Evolutionary conservation across 2,797 vertebrate genomes (phyloP), one percentile per base, ranked within the genome.

Genomic region (Hafferia zeledoni): DNA sequence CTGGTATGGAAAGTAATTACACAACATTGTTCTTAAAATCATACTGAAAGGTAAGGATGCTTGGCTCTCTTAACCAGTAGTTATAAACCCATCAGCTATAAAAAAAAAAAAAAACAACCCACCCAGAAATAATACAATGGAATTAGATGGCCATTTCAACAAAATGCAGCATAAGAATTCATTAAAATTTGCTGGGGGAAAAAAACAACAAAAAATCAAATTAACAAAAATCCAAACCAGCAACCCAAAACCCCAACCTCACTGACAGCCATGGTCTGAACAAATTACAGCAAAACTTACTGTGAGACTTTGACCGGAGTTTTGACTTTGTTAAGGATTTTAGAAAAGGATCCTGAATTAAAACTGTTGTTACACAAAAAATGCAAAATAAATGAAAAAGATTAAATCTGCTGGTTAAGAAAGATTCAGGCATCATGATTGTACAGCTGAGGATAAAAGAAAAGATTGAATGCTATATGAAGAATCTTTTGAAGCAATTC

Each of bases 381-480:
- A 55, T 9, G 28, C 31, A 77, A 84, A 92, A 53, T 24, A 81
- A 77, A 65, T 16, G 31, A 85, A 82, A 94, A 83, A 84, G 79
- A 94, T 93, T 81, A 97, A 83, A 65, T 72, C 87, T 94, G 88
- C 96, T 97, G 96, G 91, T 96, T 96, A 93, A 94, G 79, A 65
- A 95, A 93, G 83, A 92, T 84, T 96, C 92, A 96, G 89, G 90
- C 94, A 97, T 95, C 83, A 75, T 78, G 64, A 96, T 23, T 90
- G 83, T 95, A 94, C 30, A 92, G 88, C 39, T 96, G 46, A 96
- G 79, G 80, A 95, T 13, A 59, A 92, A 95, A 68, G 11, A 75
- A 87, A 87, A 77, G 31, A 90, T 15, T 1, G 1, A 83, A 94
- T 33, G 65, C 7, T 75, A 67, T 43, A 76, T 6, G 79, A 95